phyloP scores from a whole-genome alignment of 1,140 invertebrate species.

The Caenorhabditis remanei region DNA sequence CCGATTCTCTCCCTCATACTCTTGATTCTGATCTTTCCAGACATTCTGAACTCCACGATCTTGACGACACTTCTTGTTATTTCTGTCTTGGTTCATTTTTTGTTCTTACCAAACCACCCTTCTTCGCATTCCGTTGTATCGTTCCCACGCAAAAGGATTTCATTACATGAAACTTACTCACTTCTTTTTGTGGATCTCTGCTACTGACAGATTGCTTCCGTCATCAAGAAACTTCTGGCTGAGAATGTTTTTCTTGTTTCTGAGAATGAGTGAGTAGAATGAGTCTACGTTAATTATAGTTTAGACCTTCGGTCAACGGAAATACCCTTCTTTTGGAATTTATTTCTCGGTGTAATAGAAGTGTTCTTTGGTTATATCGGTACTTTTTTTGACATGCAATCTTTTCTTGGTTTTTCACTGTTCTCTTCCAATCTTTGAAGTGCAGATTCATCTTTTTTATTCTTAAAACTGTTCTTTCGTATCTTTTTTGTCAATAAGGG shows the following conservation, averaged over 20 bases:
- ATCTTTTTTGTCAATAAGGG: too few species aligned
- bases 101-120: background rate
- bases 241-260: background rate
- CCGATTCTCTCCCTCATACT: too few species aligned
- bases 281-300: background rate
- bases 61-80: too few species aligned
- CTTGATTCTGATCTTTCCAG: too few species aligned
- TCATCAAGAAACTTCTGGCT: background rate
- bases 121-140: background rate
- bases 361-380: background rate
- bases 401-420: too few species aligned
- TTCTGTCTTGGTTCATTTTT: background rate
- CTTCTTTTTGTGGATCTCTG: slow-evolving; percentile 1
- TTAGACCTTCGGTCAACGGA: background rate
- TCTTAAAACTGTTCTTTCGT: too few species aligned
- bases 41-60: too few species aligned
- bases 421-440: too few species aligned
- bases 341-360: background rate
- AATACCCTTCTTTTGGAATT: background rate
- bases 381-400: too few species aligned
- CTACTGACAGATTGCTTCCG: slow-evolving; percentile 44
- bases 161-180: background rate
- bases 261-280: background rate
- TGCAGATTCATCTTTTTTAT: too few species aligned
- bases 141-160: slow-evolving; percentile 30